Evolutionary conservation across 2,797 vertebrate species (phyloP).

Genomic region (Lophius americanus): DNA sequence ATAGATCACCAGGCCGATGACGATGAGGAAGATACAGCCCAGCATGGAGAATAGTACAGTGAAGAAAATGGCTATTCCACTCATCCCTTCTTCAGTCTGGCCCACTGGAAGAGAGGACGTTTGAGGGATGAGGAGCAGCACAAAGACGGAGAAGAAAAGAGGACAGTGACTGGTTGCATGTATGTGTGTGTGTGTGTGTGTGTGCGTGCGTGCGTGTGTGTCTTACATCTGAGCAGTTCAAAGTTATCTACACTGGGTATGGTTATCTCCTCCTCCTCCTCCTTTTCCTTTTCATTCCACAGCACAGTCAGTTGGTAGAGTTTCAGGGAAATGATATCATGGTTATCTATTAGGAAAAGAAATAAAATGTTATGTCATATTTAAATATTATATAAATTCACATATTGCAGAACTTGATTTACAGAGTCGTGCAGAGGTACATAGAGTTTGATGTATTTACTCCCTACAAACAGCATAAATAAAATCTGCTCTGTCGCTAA

Average conservation of each 20-base stretch:
- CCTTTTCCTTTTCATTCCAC: constrained; percentile 85
- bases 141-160: background rate
- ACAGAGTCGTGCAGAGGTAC: too few species aligned
- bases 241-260: constrained; percentile 93
- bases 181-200: background rate
- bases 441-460: too few species aligned
- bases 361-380: background rate
- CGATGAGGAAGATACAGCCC: constrained; percentile 88
- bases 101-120: constrained; percentile 71
- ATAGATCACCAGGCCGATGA: constrained; percentile 90
- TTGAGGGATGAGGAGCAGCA: background rate
- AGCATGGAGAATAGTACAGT: constrained; percentile 92
- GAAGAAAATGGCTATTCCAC: constrained; percentile 89
- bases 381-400: too few species aligned
- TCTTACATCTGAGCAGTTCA: constrained; percentile 84
- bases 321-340: constrained; percentile 94
- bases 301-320: constrained; percentile 93
- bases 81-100: constrained; percentile 81
- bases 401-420: too few species aligned
- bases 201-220: background rate
- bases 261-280: constrained; percentile 87
- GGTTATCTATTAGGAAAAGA: constrained; percentile 85
- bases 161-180: background rate
- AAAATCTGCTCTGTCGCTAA: too few species aligned
- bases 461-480: too few species aligned